Base-by-base conservation (phyloP, 1,140 invertebrate species). In the Aradophagus sp. region DNA sequence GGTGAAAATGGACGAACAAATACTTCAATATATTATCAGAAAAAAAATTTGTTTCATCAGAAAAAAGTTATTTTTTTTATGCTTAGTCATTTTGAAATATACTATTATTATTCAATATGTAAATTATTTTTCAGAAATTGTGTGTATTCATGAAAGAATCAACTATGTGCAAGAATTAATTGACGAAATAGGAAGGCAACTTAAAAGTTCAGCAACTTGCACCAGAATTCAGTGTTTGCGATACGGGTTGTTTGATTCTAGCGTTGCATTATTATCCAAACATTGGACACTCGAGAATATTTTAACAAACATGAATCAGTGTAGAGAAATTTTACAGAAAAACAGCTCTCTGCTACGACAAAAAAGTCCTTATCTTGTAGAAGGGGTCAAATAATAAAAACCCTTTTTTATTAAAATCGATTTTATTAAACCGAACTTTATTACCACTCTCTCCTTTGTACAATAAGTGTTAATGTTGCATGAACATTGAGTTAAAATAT, bases 101-200 rank as follows among this genome's bases (percentile, higher is more conserved):
- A n/a, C n/a, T n/a, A n/a, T n/a, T n/a, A n/a, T n/a, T n/a, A n/a
- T n/a, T n/a, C n/a, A n/a, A n/a, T n/a, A n/a, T n/a, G n/a, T n/a
- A n/a, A n/a, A n/a, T 23, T 29, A 65, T 42, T 78, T 90, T 91
- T 59, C 85, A 92, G 95, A 97, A 87, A 84, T 97, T 12, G 91
- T 95, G 67, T 89, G 90, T 38, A 90, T 96, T 19, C 96, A 97
- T 83, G 95, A 96, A 86, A 87, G 89, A 65, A 90, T 92, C 59
- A 82, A 87, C 12, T 97, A 93, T 78, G 80, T 98, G 6, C 89
- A 88, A 76, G 85, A 88, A 5, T 68, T 97, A 7, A 82, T 98
- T 4, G 87, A 93, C 87, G 92, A 97, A 50, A 83, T 98, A 35
- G 97, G 94, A 1, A 77, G 93, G 0, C 88, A 91, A 77, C 75